A percentile compares a stretch with the other conserved stretches of the same genome.
These are phyloP conservation scores for Cassiopea xamachana DNA, from an alignment of 30 jellyfish, hydroid and myxozoan species.

Conservation along the genomic window DNA sequence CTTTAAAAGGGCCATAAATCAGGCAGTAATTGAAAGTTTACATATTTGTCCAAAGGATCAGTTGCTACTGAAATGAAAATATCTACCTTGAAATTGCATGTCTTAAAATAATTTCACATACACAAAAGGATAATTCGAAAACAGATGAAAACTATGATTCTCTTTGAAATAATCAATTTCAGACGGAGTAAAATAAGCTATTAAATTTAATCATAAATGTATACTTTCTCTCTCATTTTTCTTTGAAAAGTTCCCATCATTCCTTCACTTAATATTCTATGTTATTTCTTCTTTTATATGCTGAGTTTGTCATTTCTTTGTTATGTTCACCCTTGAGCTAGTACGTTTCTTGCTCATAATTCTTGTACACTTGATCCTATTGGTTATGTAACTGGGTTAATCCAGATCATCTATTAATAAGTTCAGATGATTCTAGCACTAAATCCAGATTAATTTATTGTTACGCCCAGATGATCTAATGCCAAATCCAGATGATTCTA, in stretches of 20 bases:
- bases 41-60: conserved; percentile 42
- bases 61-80: conserved; percentile 43
- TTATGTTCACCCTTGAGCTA: no score
- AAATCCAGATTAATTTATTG: no score
- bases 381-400: no score
- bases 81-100: conserved; percentile 7
- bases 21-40: conserved; percentile 41
- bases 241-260: not conserved
- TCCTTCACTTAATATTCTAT: not conserved
- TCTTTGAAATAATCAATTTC: conserved; percentile 26
- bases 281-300: not conserved
- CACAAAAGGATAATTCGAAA: conserved; percentile 18
- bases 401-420: no score
- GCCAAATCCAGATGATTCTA: no score
- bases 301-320: not conserved
- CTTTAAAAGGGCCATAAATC: conserved; percentile 44
- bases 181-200: not conserved
- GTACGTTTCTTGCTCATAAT: no score
- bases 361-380: no score
- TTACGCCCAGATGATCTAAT: no score
- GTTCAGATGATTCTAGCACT: no score
- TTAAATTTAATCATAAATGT: not conserved
- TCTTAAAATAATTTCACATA: conserved; percentile 18
- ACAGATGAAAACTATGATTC: conserved; percentile 22
- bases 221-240: not conserved